A percentile compares a stretch with the other conserved stretches of the same genome.
phyloP scores from a whole-genome alignment of 30 jellyfish, hydroid and myxozoan genomes.

The Mastigias papua region DNA sequence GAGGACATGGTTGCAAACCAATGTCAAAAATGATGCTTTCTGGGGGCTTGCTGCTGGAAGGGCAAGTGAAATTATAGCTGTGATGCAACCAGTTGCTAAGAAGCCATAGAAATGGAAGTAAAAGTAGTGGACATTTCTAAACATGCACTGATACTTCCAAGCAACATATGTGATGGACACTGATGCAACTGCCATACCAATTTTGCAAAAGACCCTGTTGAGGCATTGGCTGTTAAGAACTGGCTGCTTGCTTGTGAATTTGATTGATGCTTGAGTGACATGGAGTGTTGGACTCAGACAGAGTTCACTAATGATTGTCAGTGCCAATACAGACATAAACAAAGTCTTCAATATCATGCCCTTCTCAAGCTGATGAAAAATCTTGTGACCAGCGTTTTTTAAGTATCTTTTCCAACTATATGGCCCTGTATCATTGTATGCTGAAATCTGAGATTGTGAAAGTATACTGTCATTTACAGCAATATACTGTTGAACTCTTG shows the following conservation, averaged over 20 bases:
- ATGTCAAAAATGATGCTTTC: constrained; percentile 27
- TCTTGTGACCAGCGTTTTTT: constrained; percentile 18
- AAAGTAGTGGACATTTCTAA: constrained; percentile 49
- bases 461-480: background rate
- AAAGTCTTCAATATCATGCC: constrained; percentile 57
- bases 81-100: constrained; percentile 69
- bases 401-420: constrained; percentile 58
- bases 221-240: constrained; percentile 43
- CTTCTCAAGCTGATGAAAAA: constrained; percentile 53
- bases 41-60: constrained; percentile 53
- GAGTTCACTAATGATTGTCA: constrained; percentile 66
- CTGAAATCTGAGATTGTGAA: background rate
- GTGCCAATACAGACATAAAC: constrained; percentile 45
- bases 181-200: constrained; percentile 73
- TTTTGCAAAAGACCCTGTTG: constrained; percentile 64
- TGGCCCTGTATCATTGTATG: constrained; percentile 1
- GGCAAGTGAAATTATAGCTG: constrained; percentile 42
- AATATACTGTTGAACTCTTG: background rate
- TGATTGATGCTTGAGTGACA: constrained; percentile 60
- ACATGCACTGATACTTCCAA: constrained; percentile 55
- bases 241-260: constrained; percentile 44
- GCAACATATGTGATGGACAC: constrained; percentile 61
- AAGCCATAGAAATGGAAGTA: constrained; percentile 80
- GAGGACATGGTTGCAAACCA: constrained; percentile 48
- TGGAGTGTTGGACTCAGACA: constrained; percentile 66